phyloP scores from a whole-genome alignment of 30 jellyfish, hydroid and myxozoan genomes.

The Turritopsis rubra region DNA sequence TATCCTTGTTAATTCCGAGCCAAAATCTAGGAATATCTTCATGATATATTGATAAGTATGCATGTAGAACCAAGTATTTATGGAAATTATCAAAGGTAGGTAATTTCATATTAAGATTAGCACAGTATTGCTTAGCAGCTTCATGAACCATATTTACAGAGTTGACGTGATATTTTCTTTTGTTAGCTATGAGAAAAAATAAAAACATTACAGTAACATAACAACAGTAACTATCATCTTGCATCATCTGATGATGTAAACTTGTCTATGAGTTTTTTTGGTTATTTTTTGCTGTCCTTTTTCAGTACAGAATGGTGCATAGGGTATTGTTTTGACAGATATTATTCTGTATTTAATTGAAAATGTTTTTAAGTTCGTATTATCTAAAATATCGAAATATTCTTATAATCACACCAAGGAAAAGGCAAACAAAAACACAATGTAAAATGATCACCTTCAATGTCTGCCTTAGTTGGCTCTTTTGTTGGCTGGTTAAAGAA shows the following conservation, averaged over 20 bases:
- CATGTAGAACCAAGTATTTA: neutral
- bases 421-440: too few species aligned
- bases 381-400: too few species aligned
- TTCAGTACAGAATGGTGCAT: too few species aligned
- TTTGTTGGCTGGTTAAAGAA: neutral
- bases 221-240: neutral
- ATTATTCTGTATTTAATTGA: too few species aligned
- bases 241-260: too few species aligned
- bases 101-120: neutral
- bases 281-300: too few species aligned
- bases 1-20: neutral
- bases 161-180: neutral
- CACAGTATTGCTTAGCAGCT: neutral
- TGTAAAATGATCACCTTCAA: too few species aligned
- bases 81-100: neutral
- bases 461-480: neutral
- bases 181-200: neutral
- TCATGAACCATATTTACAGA: neutral
- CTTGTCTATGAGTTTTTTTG: too few species aligned
- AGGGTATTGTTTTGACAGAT: too few species aligned
- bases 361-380: too few species aligned
- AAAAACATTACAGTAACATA: neutral
- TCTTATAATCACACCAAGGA: too few species aligned
- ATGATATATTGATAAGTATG: neutral
- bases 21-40: neutral